Base-by-base conservation (phyloP, 2,888 invertebrate genomes). In the Pseudeuparius sepicola region DNA sequence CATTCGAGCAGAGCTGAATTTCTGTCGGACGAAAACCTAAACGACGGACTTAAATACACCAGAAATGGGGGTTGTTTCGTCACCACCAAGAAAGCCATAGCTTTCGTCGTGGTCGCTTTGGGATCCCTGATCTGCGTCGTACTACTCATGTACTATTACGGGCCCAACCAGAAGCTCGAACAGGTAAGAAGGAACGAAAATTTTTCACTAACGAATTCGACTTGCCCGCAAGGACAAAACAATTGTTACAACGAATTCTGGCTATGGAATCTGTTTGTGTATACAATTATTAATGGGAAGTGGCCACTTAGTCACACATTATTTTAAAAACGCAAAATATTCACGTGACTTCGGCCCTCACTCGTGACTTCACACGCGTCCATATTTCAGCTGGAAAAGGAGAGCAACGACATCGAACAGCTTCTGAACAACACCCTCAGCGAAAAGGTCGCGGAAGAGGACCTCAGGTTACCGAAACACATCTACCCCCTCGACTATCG, bases 11-110 rank as follows among this genome's bases (percentile, higher is more conserved):
- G 74, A 40, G 68, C 71, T 43, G 73, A 77, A 55, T 76, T 76
- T 52, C 57, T 72, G 42, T 66, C 72, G 0, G 72, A 68, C 45
- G 72, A 73, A 47, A 67, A 68, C 16, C 56, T 60, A 4, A 55
- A 66, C 26, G 70, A 66, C 42, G 67, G 70, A 38, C 68, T 73
- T 26, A 66, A 70, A 29, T 75, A 72, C 52, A 67, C 67, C 40
- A 61, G 73, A 43, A 67, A 64, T 40, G 74, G 74, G 7, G 78
- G 78, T 20, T 65, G 74, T 45, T 77, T 75, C 50, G 64, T 78
- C 13, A 62, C 67, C 4, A 69, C 73, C 24, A 70, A 70, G 37
- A 75, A 71, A 49, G 68, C 73, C n/a, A 46, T 60, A 45, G 56
- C 55, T 4, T 69, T 71, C 44, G 53, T 67, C 14, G 41, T 57